Evolutionary conservation across 2,113 vertebrate species (phyloP), one percentile per base, ranked within the genome.

Genomic region (Nerophis ophidion): DNA sequence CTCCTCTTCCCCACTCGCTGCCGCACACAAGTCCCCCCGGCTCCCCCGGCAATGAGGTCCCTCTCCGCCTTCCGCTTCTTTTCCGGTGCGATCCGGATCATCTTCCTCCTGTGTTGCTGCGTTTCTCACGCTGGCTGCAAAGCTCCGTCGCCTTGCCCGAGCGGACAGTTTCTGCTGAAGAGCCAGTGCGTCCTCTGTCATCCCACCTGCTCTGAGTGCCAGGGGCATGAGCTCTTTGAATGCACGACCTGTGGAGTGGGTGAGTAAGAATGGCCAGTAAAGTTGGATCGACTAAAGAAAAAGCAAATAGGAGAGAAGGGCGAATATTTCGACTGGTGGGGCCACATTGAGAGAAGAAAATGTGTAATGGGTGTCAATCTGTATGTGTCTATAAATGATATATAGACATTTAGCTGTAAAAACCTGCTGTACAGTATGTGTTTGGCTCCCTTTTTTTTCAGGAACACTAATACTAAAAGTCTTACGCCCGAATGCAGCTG

Each of bases 171-270:
- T 51, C 1, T 76, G 47, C 71, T 89, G 56, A 90, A 87, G 65
- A 84, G 36, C 59, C 88, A 89, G 80, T 90, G 89, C 47, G 86
- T 91, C 68, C 75, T 84, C 61, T 90, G 89, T 58, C 88, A 91
- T 62, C 84, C 84, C 70, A 88, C 84, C 86, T 90, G 89, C 75
- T 65, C 84, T 3, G 86, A 91, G 81, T 88, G 89, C 75, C 61
- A 38, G 40, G 87, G 88, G 1, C 87, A 88, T 15, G 89, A 91
- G 76, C 81, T 89, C 15, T 90, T 86, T 68, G 75, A 92, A 54
- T 89, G 89, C 68, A 89, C 79, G 12, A 84, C 76, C 77, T 91
- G 90, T 70, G 90, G 83, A 81, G 79, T 87, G 64, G 80, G 87
- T 90, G 77, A 88, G 89, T 63, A 7, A 11, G 42, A 12, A 53